These are phyloP conservation scores for Leucophenga varia DNA, from an alignment of 1,140 invertebrate genomes.

Conservation along the genomic window DNA sequence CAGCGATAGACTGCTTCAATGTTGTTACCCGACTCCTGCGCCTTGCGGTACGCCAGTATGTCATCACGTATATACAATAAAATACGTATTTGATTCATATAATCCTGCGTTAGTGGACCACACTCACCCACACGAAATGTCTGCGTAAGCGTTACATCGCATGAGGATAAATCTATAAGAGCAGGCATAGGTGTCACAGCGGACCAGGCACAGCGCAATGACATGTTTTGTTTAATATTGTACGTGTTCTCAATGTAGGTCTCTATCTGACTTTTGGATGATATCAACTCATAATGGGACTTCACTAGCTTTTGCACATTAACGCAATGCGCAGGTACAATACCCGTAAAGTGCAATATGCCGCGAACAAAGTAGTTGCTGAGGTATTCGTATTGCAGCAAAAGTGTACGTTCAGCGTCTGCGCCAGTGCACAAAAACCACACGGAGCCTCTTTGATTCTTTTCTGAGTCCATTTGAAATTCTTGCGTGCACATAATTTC, in stretches of 20 bases:
- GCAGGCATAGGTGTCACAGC: slow-evolving; percentile 21
- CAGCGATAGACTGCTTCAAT: slow-evolving; percentile 36
- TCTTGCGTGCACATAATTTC: slow-evolving; percentile 28
- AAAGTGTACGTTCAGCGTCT: slow-evolving; percentile 30
- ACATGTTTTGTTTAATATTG: slow-evolving; percentile 38
- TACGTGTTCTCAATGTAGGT: slow-evolving; percentile 45
- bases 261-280: slow-evolving; percentile 8
- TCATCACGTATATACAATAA: slow-evolving; percentile 43
- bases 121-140: slow-evolving; percentile 36
- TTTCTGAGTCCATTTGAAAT: slow-evolving; percentile 30
- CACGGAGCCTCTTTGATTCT: slow-evolving; percentile 30
- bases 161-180: slow-evolving; percentile 29
- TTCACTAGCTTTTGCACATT: slow-evolving; percentile 26
- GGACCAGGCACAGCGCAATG: slow-evolving; percentile 30
- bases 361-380: slow-evolving; percentile 31
- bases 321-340: slow-evolving; percentile 26
- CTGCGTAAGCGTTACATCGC: slow-evolving; percentile 37
- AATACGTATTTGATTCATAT: slow-evolving; percentile 45
- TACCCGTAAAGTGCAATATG: slow-evolving; percentile 31
- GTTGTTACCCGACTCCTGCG: slow-evolving; percentile 12
- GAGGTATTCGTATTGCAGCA: slow-evolving; percentile 40
- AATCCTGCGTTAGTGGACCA: slow-evolving; percentile 31
- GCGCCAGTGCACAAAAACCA: slow-evolving; percentile 45
- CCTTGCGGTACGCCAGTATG: slow-evolving; percentile 31
- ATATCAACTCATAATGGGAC: neutral